Conservation (phyloP, 2,888 invertebrate genomes). For the Hetaerina titia region DNA sequence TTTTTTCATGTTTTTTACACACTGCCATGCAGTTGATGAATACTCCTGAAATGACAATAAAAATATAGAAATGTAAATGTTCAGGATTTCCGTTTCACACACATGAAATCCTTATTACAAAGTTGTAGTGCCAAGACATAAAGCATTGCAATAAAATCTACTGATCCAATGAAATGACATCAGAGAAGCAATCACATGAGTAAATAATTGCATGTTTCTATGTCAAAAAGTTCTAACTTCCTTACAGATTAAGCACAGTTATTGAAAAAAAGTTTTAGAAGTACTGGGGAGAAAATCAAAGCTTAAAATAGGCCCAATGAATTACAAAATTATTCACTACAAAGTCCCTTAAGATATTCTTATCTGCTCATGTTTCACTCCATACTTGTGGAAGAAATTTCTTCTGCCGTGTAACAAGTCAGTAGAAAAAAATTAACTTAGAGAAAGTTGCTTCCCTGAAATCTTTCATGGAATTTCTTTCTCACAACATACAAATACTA, state of each 20-base stretch:
- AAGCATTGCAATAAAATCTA: constrained; percentile 68
- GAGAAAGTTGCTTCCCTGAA: constrained; percentile 67
- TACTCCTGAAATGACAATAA: constrained; percentile 65
- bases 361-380: constrained; percentile 27
- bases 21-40: constrained; percentile 62
- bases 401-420: constrained; percentile 53
- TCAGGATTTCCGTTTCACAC: constrained; percentile 63
- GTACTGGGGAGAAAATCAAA: constrained; percentile 37
- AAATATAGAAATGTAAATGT: constrained; percentile 67
- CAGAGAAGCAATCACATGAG: constrained; percentile 59
- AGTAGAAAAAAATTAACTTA: constrained; percentile 61
- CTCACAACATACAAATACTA: constrained; percentile 69
- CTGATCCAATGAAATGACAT: constrained; percentile 66
- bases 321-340: constrained; percentile 11
- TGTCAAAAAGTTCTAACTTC: background rate
- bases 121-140: constrained; percentile 65
- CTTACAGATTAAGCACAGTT: constrained; percentile 16
- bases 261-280: constrained; percentile 12
- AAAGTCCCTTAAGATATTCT: constrained; percentile 45
- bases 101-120: constrained; percentile 63
- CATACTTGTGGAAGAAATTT: constrained; percentile 47
- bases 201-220: constrained; percentile 44
- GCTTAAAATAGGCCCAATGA: constrained; percentile 25
- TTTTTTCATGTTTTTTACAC: constrained; percentile 56
- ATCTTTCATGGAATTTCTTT: constrained; percentile 65